Base-by-base conservation (phyloP, 2,797 vertebrate genomes). In the Lithobates pipiens region DNA sequence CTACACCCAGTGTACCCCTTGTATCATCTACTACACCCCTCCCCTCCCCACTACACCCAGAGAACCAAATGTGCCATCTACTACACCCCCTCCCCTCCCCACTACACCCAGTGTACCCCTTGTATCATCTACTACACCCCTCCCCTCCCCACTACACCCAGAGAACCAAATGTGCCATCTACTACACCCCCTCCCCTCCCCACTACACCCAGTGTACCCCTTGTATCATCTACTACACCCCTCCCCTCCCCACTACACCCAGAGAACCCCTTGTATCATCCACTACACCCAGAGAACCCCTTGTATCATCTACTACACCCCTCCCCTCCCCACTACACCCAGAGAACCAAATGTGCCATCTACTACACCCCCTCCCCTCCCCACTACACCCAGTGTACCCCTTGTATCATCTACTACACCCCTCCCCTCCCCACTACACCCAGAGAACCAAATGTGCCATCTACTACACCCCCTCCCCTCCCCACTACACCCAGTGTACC, bases 321-420 rank as follows among this genome's bases (percentile, higher is more conserved):
- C 57, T 61, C 5, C 21, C 5, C 18, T 23, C 21, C 3, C 57
- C 6, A n/a, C 21, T 61, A 61, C 57, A 61, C 57, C 21, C 57
- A 23, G 16, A 18, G 3, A 9, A 1, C 3, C 57, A 21, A 1
- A 0, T n/a, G 0, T n/a, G 6, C n/a, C 16, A 6, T n/a, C 6
- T 61, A 61, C 2, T 8, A 21, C 7, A 23, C 57, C 6, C 57
- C 57, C 21, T n/a, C 57, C 57, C 57, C 57, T 63, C 57, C 57
- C 57, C 7, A 10, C 57, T 63, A 23, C 57, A 46, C 3, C 57
- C 21, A n/a, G 1, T 7, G 21, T n/a, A 5, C 8, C 18, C 57
- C 34, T 23, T 46, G 0, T 46, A 46, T 15, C 9, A 13, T 46
- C 11, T 46, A 46, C 9, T n/a, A 18, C 8, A 23, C 0, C 21